Percentiles rank a stretch among this genome's conserved stretches.
Evolutionary conservation across 2,113 vertebrate species (phyloP).

Genomic region (Embiotoca jacksoni): DNA sequence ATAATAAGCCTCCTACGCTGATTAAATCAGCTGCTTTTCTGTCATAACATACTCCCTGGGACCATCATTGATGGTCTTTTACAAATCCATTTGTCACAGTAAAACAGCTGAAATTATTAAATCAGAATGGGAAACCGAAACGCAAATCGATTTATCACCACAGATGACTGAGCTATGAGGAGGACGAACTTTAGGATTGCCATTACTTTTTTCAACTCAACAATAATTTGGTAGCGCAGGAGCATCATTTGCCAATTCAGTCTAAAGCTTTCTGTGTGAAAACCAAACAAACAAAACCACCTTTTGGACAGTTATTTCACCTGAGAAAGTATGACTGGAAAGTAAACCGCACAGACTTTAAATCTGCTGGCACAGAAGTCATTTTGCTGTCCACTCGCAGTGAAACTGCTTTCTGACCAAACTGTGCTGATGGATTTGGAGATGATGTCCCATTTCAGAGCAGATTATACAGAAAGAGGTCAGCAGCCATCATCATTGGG

Average conservation of each 20-base stretch:
- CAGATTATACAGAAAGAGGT: conserved; percentile 36
- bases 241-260: conserved; percentile 2
- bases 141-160: conserved; percentile 5
- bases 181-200: background rate
- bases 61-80: conserved; percentile 4
- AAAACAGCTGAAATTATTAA: conserved; percentile 20
- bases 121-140: conserved; percentile 20
- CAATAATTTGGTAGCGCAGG: conserved; percentile 6
- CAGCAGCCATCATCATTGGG: conserved; percentile 18
- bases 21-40: conserved; percentile 26
- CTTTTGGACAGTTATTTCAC: conserved; percentile 20
- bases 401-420: conserved; percentile 38
- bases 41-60: background rate
- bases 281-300: conserved; percentile 22
- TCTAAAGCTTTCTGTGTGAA: conserved; percentile 24
- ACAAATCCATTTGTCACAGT: conserved; percentile 9
- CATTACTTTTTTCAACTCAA: background rate
- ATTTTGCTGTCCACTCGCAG: conserved; percentile 41
- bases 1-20: conserved; percentile 2
- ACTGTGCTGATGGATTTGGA: conserved; percentile 19
- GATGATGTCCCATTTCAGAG: conserved; percentile 37
- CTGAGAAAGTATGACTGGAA: conserved; percentile 20
- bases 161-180: background rate
- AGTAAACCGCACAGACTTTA: conserved; percentile 21
- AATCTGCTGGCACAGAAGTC: conserved; percentile 34